Evolutionary conservation across 2,113 vertebrate genomes (phyloP), one percentile per base, ranked within the genome.

Genomic region (Psittacula cyanocephala): DNA sequence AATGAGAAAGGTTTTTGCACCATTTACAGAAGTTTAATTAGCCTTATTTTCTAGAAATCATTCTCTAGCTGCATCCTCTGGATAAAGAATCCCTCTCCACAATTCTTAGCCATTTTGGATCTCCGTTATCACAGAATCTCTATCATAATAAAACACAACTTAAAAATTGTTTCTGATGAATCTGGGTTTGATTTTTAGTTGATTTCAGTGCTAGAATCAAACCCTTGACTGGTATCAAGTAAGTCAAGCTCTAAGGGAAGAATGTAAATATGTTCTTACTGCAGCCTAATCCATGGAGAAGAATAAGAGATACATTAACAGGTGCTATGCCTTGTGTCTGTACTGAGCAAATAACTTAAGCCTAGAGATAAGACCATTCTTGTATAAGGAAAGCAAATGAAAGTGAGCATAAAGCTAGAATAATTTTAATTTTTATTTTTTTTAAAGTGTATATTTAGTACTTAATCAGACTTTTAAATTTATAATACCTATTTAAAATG

Each of bases 401-500:
- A 83, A 94, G 23, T 31, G 31, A 68, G 52, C 52, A 41, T 44
- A 84, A 83, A 72, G n/a, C 44, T 62, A 67, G 64, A 91, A 44
- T 24, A 39, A 22, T 27, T 77, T 78, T 76, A 39, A 43, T 24
- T 31, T 53, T 63, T 13, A 9, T 37, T 62, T 69, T 69, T 88
- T 91, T 83, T 25, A 0, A 88, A 86, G 27, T 86, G 39, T 16
- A 10, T 86, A 65, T 53, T 86, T 94, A 79, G 69, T 92, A 81
- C 67, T 95, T 85, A 77, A 55, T 81, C 64, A 75, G 55, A 71
- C 31, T 93, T 81, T 87, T 78, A 75, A 11, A 29, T 84, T 92
- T 90, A 27, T 72, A 94, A 95, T 86, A 14, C 72, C 86, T 90
- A 69, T 93, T 96, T 93, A 94, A 96, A 95, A 94, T 93, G 83